Base-by-base conservation (phyloP, 2,888 invertebrate genomes). In the Heliothis peltigera region DNA sequence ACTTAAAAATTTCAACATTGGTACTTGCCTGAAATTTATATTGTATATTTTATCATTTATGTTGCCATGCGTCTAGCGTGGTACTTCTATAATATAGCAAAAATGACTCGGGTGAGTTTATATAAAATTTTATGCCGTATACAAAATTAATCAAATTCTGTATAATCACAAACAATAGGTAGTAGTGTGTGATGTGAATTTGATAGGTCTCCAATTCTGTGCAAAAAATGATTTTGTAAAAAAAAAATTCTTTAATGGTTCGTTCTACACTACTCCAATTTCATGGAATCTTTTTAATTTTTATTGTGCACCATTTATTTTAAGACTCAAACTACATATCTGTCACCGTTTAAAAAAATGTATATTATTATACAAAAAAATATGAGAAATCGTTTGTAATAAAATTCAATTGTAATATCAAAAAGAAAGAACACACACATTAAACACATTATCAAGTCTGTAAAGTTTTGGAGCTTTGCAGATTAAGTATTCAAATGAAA, bases 401-500 rank as follows among this genome's bases (percentile, higher is more conserved):
- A 19, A 49, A 52, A 75, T 63, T 71, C 70, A 43, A 69, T 54
- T 35, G 53, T 19, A 63, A 63, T 19, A 46, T 57, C 39, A 47
- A 48, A 49, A 53, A 70, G 53, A 54, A 46, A 49, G 17, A 60
- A 55, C 44, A 59, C 43, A 48, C 15, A 61, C 55, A 59, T 59
- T 75, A 58, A 57, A 62, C 39, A 63, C 25, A 72, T 73, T 77
- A 64, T 68, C 64, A 44, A 21, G 48, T 64, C 57, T 52, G 17
- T 22, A 21, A 77, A 77, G 39, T 77, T 75, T 53, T n/a, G 5
- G 43, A 62, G 76, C 39, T 56, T 62, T 74, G 42, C 44, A 71
- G 53, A 69, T 74, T 48, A 68, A 64, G 77, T 68, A 74, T 74
- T 75, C 60, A 64, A 64, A 73, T 62, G 52, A 56, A 65, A 60